phyloP scores from a whole-genome alignment of 2,113 vertebrate genomes.

The Chaetorhynchus papuensis region DNA sequence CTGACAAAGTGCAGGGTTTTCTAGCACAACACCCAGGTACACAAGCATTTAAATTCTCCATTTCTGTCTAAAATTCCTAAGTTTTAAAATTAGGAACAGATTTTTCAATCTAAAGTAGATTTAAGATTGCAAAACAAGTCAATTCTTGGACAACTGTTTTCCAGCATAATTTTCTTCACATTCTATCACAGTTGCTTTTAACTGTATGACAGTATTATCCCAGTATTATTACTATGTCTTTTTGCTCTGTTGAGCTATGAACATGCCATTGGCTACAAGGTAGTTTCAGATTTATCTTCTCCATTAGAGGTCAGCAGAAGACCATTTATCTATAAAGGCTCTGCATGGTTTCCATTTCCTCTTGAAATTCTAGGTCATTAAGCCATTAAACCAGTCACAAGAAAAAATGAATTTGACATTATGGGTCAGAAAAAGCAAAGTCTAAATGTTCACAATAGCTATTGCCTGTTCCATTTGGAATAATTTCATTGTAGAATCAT shows the following conservation, averaged over 20 bases:
- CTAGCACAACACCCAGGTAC: neutral
- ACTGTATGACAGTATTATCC: neutral
- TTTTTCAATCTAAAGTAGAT: neutral
- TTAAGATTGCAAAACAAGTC: neutral
- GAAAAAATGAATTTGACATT: neutral
- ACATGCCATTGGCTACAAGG: neutral
- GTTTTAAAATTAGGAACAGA: neutral
- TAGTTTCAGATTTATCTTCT: constrained; percentile 15
- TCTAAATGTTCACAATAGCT: neutral
- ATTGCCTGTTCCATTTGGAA: neutral
- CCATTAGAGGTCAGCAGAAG: constrained; percentile 53
- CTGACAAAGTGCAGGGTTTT: neutral
- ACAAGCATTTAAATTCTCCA: neutral
- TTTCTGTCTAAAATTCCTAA: neutral
- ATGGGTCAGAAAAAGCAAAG: neutral
- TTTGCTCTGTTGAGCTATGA: neutral
- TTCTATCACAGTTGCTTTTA: neutral
- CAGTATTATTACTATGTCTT: neutral
- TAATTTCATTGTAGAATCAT: neutral
- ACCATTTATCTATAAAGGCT: neutral
- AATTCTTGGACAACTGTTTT: neutral
- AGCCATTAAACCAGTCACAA: neutral
- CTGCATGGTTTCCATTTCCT: neutral
- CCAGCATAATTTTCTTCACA: neutral
- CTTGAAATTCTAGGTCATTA: neutral